Conservation (phyloP, 2,797 vertebrate species). For the Pipistrellus pygmaeus region DNA sequence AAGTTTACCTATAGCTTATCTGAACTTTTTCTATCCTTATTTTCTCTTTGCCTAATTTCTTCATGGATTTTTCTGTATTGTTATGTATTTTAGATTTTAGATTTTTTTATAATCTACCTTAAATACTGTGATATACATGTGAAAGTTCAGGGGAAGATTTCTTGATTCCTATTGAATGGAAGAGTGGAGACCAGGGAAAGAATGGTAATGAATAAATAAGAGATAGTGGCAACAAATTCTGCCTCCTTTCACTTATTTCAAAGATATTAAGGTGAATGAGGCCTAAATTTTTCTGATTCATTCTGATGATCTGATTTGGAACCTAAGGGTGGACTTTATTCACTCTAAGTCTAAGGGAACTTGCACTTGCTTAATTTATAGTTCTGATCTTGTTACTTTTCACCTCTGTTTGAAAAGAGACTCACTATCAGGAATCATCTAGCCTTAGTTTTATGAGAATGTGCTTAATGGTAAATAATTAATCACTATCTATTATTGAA, state of each 20-base stretch:
- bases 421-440: neutral
- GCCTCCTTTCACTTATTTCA: neutral
- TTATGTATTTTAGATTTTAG: neutral
- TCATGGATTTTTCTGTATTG: neutral
- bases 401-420: neutral
- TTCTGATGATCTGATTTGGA: neutral
- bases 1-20: neutral
- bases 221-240: neutral
- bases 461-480: neutral
- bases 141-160: neutral
- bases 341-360: neutral
- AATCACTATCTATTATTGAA: neutral
- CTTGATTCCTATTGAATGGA: neutral
- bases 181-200: neutral
- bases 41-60: conserved; percentile 21
- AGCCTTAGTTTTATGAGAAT: neutral
- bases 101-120: conserved; percentile 3
- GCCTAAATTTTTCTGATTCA: neutral
- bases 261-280: neutral
- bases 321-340: neutral
- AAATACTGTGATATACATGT: neutral
- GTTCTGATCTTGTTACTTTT: neutral
- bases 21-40: neutral
- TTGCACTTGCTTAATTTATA: neutral
- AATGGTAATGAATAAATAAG: neutral